Base-by-base conservation (phyloP, 2,797 vertebrate genomes). In the Karalla daura region DNA sequence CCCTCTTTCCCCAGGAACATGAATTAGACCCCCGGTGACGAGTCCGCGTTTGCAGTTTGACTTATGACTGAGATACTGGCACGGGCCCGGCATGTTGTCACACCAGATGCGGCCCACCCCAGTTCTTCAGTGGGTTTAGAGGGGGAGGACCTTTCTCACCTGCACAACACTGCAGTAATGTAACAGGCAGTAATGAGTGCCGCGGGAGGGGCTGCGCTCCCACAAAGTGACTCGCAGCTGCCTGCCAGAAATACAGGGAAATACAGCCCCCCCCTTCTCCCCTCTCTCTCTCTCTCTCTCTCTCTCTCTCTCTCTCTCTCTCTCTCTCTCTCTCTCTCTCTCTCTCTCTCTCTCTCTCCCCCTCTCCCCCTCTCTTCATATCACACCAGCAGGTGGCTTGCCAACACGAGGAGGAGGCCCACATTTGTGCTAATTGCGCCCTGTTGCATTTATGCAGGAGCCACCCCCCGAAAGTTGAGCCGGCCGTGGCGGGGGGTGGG, bases 381-480 rank as follows among this genome's bases (percentile, higher is more conserved):
- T 63, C 33, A 54, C 30, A 52, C 61, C 13, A 23, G 52, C 30
- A 61, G 55, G 58, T 63, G 50, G 63, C 56, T 61, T 53, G 71
- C 76, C 79, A 75, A 46, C 72, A 70, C 59, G 35, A 63, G 54
- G 33, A 63, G 24, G 30, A 64, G 52, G 56, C 60, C 63, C 44
- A 23, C 65, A 44, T 56, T 54, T 62, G 32, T 69, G 35, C 39
- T 80, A 51, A 86, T 83, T 63, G 71, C 60, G 49, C 27, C 59
- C 32, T 70, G 37, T 65, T 78, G 58, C 60, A 69, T 71, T 78
- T 37, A 60, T 68, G 52, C 35, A 70, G 14, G 12, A 59, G 52
- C 56, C 64, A 51, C 14, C 41, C 50, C 54, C 40, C 25, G 21
- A 46, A 45, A 23, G 24, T 67, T n/a, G 60, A 73, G 56, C 30